Evolutionary conservation across 2,113 vertebrate genomes (phyloP).

Genomic region (Mirza zaza): DNA sequence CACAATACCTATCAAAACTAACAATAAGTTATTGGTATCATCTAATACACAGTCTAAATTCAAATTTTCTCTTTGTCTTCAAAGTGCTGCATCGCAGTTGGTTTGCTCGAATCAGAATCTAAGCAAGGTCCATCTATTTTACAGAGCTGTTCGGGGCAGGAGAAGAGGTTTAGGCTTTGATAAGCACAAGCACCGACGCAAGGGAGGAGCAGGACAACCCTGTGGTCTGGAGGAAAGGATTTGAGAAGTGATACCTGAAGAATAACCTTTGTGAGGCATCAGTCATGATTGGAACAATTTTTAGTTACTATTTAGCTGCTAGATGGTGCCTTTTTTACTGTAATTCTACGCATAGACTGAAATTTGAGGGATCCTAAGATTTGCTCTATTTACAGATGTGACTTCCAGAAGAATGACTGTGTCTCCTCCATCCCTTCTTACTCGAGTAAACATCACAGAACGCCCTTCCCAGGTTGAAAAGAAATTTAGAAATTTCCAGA

Average conservation of each 20-base stretch:
- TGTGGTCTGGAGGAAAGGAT: background rate
- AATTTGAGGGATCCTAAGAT: background rate
- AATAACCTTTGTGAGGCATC: background rate
- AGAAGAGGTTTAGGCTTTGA: background rate
- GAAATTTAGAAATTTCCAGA: background rate
- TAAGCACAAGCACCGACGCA: background rate
- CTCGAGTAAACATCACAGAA: background rate
- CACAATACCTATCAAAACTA: background rate
- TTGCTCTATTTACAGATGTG: background rate
- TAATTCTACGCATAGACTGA: background rate
- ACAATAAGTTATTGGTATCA: background rate
- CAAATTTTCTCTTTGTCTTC: background rate
- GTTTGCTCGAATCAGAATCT: background rate
- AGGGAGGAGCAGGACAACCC: background rate
- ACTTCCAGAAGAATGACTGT: background rate
- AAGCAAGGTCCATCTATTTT: background rate
- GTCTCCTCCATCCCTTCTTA: background rate
- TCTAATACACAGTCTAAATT: background rate
- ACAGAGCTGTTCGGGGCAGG: background rate
- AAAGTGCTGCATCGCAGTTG: background rate
- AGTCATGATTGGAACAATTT: background rate
- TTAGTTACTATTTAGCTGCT: background rate
- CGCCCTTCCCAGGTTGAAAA: background rate
- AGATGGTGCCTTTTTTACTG: background rate
- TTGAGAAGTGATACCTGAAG: background rate